phyloP scores from a whole-genome alignment of 1,140 invertebrate genomes.

The Pantala flavescens region DNA sequence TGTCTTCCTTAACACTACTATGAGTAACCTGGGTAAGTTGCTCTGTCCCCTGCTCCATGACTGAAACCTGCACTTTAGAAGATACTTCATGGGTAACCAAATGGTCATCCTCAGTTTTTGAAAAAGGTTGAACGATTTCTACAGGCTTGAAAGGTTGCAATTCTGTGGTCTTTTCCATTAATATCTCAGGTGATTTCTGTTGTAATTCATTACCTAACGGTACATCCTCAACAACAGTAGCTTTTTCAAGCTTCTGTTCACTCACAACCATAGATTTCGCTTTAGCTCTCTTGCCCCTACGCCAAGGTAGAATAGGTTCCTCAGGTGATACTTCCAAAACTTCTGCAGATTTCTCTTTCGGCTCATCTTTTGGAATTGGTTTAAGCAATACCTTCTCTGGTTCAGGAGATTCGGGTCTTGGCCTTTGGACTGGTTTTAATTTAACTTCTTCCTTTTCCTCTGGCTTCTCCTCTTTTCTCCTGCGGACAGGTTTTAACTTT shows the following conservation, averaged over 20 bases:
- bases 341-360: constrained; percentile 19
- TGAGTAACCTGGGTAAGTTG: not conserved
- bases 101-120: not conserved
- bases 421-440: constrained; percentile 21
- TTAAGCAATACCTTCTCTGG: constrained; percentile 12
- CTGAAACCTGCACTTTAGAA: not conserved
- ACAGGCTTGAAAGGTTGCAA: not conserved
- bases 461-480: constrained; percentile 22
- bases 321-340: not conserved
- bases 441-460: constrained; percentile 22
- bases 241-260: not conserved
- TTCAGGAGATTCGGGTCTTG: constrained; percentile 17
- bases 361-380: constrained; percentile 17
- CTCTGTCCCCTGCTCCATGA: not conserved
- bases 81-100: not conserved
- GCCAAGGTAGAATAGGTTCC: constrained; percentile 19
- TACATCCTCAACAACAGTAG: constrained; percentile 25
- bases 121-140: not conserved
- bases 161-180: not conserved
- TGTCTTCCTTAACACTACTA: constrained; percentile 29
- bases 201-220: constrained; percentile 38
- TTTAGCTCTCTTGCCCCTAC: constrained; percentile 15
- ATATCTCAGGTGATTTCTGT: not conserved
- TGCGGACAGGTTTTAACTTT: constrained; percentile 29
- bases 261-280: not conserved